phyloP scores from a whole-genome alignment of 2,888 invertebrate species.

The Lottia gigantea region DNA sequence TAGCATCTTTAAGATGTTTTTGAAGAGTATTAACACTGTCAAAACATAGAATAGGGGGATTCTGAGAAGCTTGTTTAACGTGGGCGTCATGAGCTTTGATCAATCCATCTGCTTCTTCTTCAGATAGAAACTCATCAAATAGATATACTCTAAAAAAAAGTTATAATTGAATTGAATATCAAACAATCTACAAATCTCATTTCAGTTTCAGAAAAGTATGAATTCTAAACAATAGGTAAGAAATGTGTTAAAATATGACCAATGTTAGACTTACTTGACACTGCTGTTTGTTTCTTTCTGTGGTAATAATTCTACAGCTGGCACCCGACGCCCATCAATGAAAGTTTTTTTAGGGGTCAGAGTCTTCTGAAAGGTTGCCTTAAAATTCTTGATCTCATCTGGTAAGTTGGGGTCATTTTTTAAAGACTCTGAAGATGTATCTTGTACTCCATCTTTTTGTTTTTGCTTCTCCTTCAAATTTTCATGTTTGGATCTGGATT shows the following conservation, averaged over 20 bases:
- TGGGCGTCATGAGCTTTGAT: slow-evolving; percentile 59
- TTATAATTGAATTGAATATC: no score
- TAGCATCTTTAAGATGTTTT: slow-evolving; percentile 49
- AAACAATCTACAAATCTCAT: no score
- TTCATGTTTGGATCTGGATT: slow-evolving; percentile 8
- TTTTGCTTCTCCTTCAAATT: not conserved
- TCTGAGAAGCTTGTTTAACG: slow-evolving; percentile 42
- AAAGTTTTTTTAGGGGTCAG: slow-evolving; percentile 59
- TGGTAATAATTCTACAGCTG: slow-evolving; percentile 55
- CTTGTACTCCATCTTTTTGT: not conserved
- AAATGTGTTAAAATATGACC: no score
- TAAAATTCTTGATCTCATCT: slow-evolving; percentile 48
- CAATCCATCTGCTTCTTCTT: slow-evolving; percentile 59
- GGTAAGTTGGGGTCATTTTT: slow-evolving; percentile 25
- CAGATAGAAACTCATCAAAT: slow-evolving; percentile 61
- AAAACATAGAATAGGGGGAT: slow-evolving; percentile 61
- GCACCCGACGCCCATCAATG: slow-evolving; percentile 55
- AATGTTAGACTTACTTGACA: slow-evolving; percentile 52
- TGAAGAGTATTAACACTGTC: slow-evolving; percentile 56
- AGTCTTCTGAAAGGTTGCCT: slow-evolving; percentile 43
- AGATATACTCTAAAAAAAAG: slow-evolving; percentile 49
- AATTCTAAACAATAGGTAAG: no score
- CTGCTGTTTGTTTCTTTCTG: slow-evolving; percentile 58
- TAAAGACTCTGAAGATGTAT: not conserved
- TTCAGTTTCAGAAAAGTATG: no score